A percentile compares a stretch with the other conserved stretches of the same genome.
phyloP scores from a whole-genome alignment of 2,797 vertebrate species.

The Onychomys leucogaster region DNA sequence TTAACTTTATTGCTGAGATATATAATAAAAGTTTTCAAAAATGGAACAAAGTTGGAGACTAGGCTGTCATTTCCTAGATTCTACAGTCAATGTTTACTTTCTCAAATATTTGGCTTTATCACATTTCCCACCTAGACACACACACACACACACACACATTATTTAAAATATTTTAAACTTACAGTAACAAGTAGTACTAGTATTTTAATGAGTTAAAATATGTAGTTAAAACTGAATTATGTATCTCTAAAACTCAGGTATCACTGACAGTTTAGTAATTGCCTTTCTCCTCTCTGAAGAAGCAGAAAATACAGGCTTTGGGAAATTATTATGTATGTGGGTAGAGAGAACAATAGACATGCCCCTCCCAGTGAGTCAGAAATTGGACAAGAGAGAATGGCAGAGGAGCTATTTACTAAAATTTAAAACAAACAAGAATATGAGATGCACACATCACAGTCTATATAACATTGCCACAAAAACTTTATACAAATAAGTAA shows the following conservation, averaged over 20 bases:
- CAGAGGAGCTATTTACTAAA: background rate
- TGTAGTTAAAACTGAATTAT: background rate
- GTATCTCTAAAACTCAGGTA: background rate
- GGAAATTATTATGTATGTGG: background rate
- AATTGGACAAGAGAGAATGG: background rate
- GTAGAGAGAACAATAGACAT: background rate
- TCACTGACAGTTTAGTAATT: background rate
- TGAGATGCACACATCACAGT: background rate
- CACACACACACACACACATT: too few species aligned
- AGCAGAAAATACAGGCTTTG: background rate
- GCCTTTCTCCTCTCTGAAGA: background rate
- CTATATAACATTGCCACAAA: background rate
- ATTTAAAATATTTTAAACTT: background rate
- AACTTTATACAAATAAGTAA: too few species aligned
- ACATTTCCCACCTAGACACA: background rate
- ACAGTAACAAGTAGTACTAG: background rate
- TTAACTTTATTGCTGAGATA: background rate
- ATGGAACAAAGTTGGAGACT: background rate
- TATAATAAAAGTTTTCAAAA: slow-evolving; percentile 15
- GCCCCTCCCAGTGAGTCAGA: background rate
- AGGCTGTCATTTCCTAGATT: background rate
- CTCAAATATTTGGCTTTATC: background rate
- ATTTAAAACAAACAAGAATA: background rate
- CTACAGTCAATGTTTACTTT: background rate
- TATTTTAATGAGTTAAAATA: background rate